Percentiles rank a stretch among this genome's conserved stretches.
Evolutionary conservation across 2,888 invertebrate species (phyloP).

Genomic region (Catotricha subobsoleta): DNA sequence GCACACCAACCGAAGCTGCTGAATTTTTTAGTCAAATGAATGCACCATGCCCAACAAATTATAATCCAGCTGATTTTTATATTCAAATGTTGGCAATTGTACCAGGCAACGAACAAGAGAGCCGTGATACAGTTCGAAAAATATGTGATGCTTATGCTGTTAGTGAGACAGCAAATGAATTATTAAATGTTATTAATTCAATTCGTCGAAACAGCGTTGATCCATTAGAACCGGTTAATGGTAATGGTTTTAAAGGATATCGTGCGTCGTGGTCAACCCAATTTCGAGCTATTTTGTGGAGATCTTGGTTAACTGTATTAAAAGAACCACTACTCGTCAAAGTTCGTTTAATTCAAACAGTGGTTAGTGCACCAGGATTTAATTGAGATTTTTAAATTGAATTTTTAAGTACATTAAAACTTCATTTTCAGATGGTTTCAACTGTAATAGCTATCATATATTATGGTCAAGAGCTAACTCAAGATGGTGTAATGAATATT

Average conservation of each 20-base stretch:
- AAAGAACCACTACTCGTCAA: constrained; percentile 82
- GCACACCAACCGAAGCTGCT: constrained; percentile 59
- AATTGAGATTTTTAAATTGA: not conserved
- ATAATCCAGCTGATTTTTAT: constrained; percentile 89
- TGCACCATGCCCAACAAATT: constrained; percentile 56
- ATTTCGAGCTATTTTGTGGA: constrained; percentile 74
- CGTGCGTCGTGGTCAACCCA: constrained; percentile 78
- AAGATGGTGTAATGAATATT: constrained; percentile 85
- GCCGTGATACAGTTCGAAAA: constrained; percentile 55
- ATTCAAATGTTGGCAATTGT: constrained; percentile 75
- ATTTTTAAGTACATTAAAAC: no score
- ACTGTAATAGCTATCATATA: constrained; percentile 78
- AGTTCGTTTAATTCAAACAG: constrained; percentile 73
- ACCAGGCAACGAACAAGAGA: constrained; percentile 65
- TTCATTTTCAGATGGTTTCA: constrained; percentile 58
- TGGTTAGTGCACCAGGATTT: constrained; percentile 40
- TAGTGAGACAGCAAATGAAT: constrained; percentile 13
- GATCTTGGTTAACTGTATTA: constrained; percentile 73
- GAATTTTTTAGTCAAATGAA: constrained; percentile 16
- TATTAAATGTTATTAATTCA: constrained; percentile 1
- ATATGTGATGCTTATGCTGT: constrained; percentile 55
- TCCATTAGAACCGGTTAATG: constrained; percentile 20
- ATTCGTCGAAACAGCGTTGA: not conserved
- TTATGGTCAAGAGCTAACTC: constrained; percentile 60
- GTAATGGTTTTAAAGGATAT: constrained; percentile 30